A percentile compares a stretch with the other conserved stretches of the same genome.
phyloP scores from a whole-genome alignment of 2,797 vertebrate species.

The Australoheros facetus region DNA sequence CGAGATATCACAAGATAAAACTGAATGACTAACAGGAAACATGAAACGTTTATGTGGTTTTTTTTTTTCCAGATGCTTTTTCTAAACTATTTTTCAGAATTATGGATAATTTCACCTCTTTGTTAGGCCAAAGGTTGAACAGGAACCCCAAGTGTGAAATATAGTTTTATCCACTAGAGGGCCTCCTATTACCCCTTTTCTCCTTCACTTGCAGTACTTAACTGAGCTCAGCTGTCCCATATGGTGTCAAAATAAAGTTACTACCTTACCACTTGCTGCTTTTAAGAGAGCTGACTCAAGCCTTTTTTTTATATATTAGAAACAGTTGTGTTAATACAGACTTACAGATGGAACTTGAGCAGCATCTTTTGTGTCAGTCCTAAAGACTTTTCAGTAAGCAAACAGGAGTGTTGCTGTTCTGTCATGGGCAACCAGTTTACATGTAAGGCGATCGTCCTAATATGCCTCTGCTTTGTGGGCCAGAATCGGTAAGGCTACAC shows the following conservation, averaged over 20 bases:
- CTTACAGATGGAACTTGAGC: constrained; percentile 21
- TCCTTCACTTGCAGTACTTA: background rate
- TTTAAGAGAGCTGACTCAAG: constrained; percentile 46
- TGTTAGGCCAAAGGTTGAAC: background rate
- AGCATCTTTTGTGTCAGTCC: constrained; percentile 14
- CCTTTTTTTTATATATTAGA: constrained; percentile 31
- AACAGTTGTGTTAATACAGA: constrained; percentile 35
- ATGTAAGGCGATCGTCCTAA: constrained; percentile 64
- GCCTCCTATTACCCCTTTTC: constrained; percentile 39
- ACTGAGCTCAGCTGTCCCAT: constrained; percentile 50
- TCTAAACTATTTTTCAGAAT: background rate
- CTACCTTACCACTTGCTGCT: constrained; percentile 34
- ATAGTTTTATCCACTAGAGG: constrained; percentile 62
- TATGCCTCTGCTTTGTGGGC: constrained; percentile 42
- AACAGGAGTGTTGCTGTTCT: constrained; percentile 32
- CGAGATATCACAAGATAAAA: background rate
- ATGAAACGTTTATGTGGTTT: background rate
- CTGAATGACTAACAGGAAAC: background rate
- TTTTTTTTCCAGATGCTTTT: background rate
- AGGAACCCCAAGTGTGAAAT: background rate
- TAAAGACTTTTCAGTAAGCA: constrained; percentile 31
- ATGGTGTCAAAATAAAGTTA: constrained; percentile 29
- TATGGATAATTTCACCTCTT: background rate
- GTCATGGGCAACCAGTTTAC: constrained; percentile 59
- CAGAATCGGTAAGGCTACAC: constrained; percentile 64